Base-by-base conservation (phyloP, 2,797 vertebrate genomes). In the Myioborus miniatus region DNA sequence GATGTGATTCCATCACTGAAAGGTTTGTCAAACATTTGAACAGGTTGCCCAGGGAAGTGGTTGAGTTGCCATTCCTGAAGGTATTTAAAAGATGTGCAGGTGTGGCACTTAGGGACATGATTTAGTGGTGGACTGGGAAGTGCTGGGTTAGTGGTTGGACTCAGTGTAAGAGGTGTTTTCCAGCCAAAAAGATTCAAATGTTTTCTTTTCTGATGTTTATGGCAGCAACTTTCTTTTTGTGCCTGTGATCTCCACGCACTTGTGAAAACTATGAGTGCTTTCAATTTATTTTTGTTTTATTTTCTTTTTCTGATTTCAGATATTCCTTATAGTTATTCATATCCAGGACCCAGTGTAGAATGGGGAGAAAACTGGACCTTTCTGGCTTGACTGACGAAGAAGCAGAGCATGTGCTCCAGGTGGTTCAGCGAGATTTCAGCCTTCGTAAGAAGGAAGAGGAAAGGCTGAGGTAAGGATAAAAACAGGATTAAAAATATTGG, bases 311-410 rank as follows among this genome's bases (percentile, higher is more conserved):
- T 89, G 41, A 75, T 97, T 95, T 90, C 94, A 98, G 98, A 65
- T 94, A 91, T 83, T 90, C 32, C 18, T 44, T 44, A 3, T 86
- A 65, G 32, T 34, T 71, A 2, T 29, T 91, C 11, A 11, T 26
- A 55, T 46, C 53, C 76, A 90, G 63, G 56, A 34, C 46, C 62
- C 60, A 37, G 36, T 36, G 68, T 88, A 93, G 41, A 89, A 99
- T 99, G 99, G 99, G 99, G 86, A 98, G 99, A 96, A 99, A 99
- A 97, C 98, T 99, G 97, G 99, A 99, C 97, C 98, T 99, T 96
- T 99, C 99, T 5, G 98, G 98, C 59, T 98, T 99, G 97, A 99
- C 99, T 1, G 99, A 99, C 7, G 98, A 98, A 44, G 99, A 99
- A 97, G 99, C 99, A 1, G 98, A 99, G 76, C 99, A 99, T 17